Evolutionary conservation across 2,113 vertebrate genomes (phyloP).

Genomic region (Amblyopsis rosae): DNA sequence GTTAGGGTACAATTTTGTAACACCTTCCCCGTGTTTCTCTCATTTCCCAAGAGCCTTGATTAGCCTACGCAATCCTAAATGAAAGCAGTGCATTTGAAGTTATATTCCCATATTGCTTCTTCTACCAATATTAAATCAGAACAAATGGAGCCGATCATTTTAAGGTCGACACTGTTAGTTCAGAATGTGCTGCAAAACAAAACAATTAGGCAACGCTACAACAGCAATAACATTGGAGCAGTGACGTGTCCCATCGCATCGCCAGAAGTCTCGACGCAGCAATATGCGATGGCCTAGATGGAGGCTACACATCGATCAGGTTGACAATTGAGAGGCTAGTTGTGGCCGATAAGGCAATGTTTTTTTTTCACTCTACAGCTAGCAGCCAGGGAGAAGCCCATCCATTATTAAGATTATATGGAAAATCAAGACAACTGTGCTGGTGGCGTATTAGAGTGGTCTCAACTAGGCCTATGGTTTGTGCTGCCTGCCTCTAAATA

Average conservation of each 20-base stretch:
- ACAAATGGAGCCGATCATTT: no score
- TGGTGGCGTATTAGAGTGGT: conserved; percentile 7
- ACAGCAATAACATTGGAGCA: conserved; percentile 49
- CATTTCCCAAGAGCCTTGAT: no score
- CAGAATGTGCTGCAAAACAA: conserved; percentile 44
- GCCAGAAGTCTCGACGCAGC: conserved; percentile 31
- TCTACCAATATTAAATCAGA: conserved; percentile 27
- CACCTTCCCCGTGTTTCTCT: no score
- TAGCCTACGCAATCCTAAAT: no score
- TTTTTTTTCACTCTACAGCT: conserved; percentile 1
- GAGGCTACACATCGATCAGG: conserved; percentile 60
- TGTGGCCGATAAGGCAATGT: conserved; percentile 32
- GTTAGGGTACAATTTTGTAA: no score
- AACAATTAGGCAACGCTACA: conserved; percentile 42
- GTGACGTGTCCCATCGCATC: conserved; percentile 45
- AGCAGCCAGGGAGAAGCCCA: conserved; percentile 16
- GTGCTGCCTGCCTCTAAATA: conserved; percentile 22
- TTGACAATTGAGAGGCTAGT: conserved; percentile 56
- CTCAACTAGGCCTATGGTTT: conserved; percentile 6
- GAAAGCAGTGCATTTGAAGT: no score
- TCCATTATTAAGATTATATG: conserved; percentile 48
- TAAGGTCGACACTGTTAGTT: conserved; percentile 22
- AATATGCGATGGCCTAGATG: conserved; percentile 62
- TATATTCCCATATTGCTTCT: no score
- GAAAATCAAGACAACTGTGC: conserved; percentile 12